Evolutionary conservation across 2,888 invertebrate species (phyloP), one percentile per base, ranked within the genome.

Genomic region (Papilio gigon): DNA sequence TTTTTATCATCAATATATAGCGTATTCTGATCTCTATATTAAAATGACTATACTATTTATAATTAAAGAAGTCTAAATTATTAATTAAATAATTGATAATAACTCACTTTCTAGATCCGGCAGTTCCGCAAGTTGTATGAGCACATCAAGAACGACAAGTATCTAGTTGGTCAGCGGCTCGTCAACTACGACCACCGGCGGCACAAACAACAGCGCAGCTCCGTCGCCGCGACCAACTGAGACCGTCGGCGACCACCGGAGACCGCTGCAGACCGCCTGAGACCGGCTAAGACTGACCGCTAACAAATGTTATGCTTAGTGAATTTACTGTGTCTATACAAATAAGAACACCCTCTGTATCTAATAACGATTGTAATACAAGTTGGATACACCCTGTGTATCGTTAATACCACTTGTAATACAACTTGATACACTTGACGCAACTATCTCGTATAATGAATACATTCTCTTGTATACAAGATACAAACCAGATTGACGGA

Each of bases 71-170:
- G 5, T 11, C n/a, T 14, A 1, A 14, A 5, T 2, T 9, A 53
- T 53, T 53, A 20, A 5, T 25, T 22, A 20, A 11, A 4, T 20
- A 20, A 22, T 25, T 8, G 20, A 3, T 22, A 17, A 25, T 5
- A 60, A 58, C 66, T 62, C 27, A 6, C 22, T 67, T 71, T 67
- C 80, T 97, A 99, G 93, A 95, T 98, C 68, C 95, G 96, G 67
- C 99, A 99, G 85, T 98, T 99, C 91, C 95, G 95, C 80, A 97
- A 97, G 80, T 92, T 99, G 20, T 99, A 99, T 86, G 98, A 99
- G 84, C 98, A 98, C 88, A 99, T 99, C 82, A 98, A 99, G 91
- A 99, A 99, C 89, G 99, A 99, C 90, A 99, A 99, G 92, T 99
- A 99, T 91, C 94, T 99, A 61, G 99, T 99, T 14, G 99, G 99